Base-by-base conservation (phyloP, 2,113 vertebrate genomes). In the Archilochus colubris region DNA sequence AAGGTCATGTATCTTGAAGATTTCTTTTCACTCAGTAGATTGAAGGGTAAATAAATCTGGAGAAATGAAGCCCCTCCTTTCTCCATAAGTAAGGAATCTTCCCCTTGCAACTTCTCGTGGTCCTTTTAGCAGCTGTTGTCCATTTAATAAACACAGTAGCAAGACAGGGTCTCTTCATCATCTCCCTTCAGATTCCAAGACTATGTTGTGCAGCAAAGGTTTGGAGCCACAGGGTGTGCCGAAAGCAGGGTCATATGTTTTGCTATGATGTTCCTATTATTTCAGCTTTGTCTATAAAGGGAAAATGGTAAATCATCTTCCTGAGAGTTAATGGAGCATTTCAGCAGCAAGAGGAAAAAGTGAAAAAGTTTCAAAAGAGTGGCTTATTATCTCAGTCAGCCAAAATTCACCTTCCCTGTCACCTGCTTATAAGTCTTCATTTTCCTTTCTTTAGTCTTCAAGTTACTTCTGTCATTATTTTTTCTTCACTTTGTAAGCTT, bases 241-340 rank as follows among this genome's bases (percentile, higher is more conserved):
- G 88, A 91, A 91, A 94, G 82, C 64, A 61, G 67, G 80, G 86
- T 96, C 93, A 73, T 93, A 86, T 69, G 82, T 92, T 96, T 94
- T 91, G n/a, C 86, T 93, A 10, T 79, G 84, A 92, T 83, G 79
- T 92, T 92, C 68, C 75, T 82, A 67, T 64, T 91, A 83, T 94
- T 95, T 96, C 94, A 87, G 86, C 40, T 92, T 92, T 95, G 72
- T 86, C 92, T 95, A 79, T 92, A 95, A 94, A 94, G 93, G 94
- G 94, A 89, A 94, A 96, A 88, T 77, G 89, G 92, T 93, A 96
- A 94, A 94, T 91, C 93, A 90, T 88, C 77, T 94, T 94, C 84
- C 80, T 76, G 70, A 92, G 87, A 97, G 79, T 91, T 96, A 95
- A 96, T 96, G 82, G 89, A 94, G 89, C 89, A 72, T 96, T 96